Base-by-base conservation (phyloP, 2,888 invertebrate species). In the Gerris lacustris region DNA sequence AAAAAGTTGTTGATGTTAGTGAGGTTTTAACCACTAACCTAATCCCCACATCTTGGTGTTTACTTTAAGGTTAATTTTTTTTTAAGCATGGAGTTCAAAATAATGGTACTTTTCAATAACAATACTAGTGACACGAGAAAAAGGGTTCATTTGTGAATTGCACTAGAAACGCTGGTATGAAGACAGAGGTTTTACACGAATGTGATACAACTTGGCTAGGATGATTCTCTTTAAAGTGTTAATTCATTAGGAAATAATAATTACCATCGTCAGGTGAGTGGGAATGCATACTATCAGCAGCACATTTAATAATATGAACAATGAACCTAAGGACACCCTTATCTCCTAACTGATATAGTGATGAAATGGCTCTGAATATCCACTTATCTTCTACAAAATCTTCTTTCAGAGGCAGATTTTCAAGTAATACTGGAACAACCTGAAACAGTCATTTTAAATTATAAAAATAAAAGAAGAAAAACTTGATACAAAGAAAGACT, bases 321-420 rank as follows among this genome's bases (percentile, higher is more conserved):
- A 88, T 79, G 75, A 85, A 82, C 11, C 82, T 79, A 62, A 82
- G 79, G 63, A 88, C 79, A 71, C 84, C 78, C 44, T 84, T 81
- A 77, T 86, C 85, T 5, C 87, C 86, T 74, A 84, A 83, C 76
- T 84, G 82, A 76, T 88, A 89, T 11, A 91, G 82, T 11, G 83
- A 80, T 69, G 83, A 81, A 74, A 91, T 83, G 76, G 88, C 87
- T 75, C 84, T 85, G 73, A 87, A 86, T 9, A 91, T 84, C 6
- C 89, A 85, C 69, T 84, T 83, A 77, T 90, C 88, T 79, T 92
- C 92, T 75, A 87, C 87, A 75, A 85, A 85, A 79, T 92, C 92
- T 79, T 88, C 86, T 73, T 87, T 85, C 68, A 92, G 79, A 0
- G 92, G 92, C 71, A 92, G 80, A 79, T 87, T 85, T 76, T 85